Evolutionary conservation across 2,888 invertebrate genomes (phyloP).

Genomic region (Acleris emargana): DNA sequence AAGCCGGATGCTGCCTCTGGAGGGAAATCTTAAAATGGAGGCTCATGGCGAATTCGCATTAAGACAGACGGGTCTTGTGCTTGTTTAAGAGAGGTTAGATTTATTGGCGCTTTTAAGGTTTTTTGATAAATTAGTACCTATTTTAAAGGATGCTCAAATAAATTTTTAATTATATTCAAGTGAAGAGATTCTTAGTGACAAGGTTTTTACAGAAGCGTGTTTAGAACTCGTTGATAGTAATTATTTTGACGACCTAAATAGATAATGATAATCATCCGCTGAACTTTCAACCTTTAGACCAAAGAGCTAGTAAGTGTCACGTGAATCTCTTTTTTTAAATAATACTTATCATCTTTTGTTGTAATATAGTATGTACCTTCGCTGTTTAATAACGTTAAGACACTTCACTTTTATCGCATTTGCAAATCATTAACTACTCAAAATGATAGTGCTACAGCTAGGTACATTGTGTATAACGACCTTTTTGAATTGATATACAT

Average conservation of each 20-base stretch:
- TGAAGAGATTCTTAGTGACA: too few species aligned
- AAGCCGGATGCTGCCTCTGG: slow-evolving; percentile 75
- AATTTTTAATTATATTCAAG: background rate
- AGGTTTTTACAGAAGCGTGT: too few species aligned
- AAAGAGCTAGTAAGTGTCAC: too few species aligned
- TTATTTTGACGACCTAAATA: too few species aligned
- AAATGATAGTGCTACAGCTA: slow-evolving; percentile 15
- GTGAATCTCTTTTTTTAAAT: too few species aligned
- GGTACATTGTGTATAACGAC: slow-evolving; percentile 51
- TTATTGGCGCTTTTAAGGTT: slow-evolving; percentile 27
- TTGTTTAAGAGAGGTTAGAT: slow-evolving; percentile 26
- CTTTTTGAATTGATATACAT: slow-evolving; percentile 69
- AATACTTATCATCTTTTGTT: too few species aligned
- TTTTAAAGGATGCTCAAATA: slow-evolving; percentile 7
- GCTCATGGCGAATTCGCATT: slow-evolving; percentile 49
- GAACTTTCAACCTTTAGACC: too few species aligned
- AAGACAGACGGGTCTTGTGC: slow-evolving; percentile 32
- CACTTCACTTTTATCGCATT: background rate
- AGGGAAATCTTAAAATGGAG: slow-evolving; percentile 76
- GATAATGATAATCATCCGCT: too few species aligned
- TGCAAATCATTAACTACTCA: slow-evolving; percentile 29
- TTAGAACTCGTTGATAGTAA: too few species aligned
- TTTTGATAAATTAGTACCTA: slow-evolving; percentile 20
- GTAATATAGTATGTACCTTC: background rate
- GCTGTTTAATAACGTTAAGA: too few species aligned